Percentiles rank a stretch among this genome's conserved stretches.
Conservation (phyloP, 2,888 invertebrate genomes). For the Julus scandinavius region DNA sequence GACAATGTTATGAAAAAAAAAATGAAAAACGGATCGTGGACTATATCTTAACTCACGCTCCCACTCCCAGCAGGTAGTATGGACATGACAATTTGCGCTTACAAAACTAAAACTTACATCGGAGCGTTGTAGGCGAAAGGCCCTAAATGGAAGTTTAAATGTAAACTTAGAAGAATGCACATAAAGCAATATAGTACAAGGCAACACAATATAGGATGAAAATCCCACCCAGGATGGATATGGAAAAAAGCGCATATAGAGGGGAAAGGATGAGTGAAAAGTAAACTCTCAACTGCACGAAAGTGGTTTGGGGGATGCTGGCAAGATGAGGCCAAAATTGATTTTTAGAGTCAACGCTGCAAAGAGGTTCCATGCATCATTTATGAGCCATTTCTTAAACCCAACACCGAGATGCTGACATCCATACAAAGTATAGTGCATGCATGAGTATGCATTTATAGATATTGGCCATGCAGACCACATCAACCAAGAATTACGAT, state of each 20-base stretch:
- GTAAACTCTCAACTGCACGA: slow-evolving; percentile 32
- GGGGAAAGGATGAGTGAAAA: slow-evolving; percentile 21
- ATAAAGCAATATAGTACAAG: slow-evolving; percentile 6
- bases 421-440: slow-evolving; percentile 39
- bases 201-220: slow-evolving; percentile 8
- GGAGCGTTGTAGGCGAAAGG: neutral
- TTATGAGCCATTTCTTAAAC: slow-evolving; percentile 46
- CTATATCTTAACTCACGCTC: neutral
- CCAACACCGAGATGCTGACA: slow-evolving; percentile 43
- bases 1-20: slow-evolving; percentile 31
- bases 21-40: neutral
- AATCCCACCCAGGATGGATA: neutral
- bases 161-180: slow-evolving; percentile 34
- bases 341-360: slow-evolving; percentile 46
- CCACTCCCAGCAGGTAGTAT: slow-evolving; percentile 2
- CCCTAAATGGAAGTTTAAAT: slow-evolving; percentile 45
- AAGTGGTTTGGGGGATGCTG: slow-evolving; percentile 43
- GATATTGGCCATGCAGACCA: slow-evolving; percentile 45
- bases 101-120: slow-evolving; percentile 5
- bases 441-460: slow-evolving; percentile 45
- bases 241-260: neutral
- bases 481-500: slow-evolving; percentile 45
- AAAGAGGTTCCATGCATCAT: slow-evolving; percentile 46
- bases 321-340: slow-evolving; percentile 46
- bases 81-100: slow-evolving; percentile 43